Evolutionary conservation across 2,888 invertebrate genomes (phyloP).

Genomic region (Trissonchulus sp.): DNA sequence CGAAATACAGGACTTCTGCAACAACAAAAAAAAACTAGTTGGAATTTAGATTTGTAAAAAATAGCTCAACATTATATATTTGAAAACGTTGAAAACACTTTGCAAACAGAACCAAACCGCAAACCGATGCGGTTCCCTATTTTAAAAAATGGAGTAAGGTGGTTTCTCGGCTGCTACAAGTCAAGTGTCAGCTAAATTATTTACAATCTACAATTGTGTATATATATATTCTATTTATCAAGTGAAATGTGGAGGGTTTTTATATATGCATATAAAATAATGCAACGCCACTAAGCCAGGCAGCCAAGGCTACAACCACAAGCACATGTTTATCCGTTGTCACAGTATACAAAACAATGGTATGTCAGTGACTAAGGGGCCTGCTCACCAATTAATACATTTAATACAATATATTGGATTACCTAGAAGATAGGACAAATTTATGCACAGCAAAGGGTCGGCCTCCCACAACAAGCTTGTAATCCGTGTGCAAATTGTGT

Average conservation of each 20-base stretch:
- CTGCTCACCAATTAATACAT: no score
- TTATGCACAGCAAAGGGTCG: constrained; percentile 7
- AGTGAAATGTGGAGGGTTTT: no score
- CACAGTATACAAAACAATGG: no score
- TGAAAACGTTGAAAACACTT: not conserved
- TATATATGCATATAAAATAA: not conserved
- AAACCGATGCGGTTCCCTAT: not conserved
- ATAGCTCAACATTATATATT: not conserved
- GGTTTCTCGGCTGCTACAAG: no score
- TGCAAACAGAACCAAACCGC: not conserved
- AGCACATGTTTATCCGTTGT: no score
- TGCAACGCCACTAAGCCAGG: not conserved
- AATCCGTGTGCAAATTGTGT: constrained; percentile 21
- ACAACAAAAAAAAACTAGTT: constrained; percentile 5
- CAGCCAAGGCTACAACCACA: not conserved
- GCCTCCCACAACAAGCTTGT: constrained; percentile 21
- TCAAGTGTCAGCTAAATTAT: no score
- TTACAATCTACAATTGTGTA: no score
- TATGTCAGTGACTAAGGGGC: no score
- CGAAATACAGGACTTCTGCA: constrained; percentile 89
- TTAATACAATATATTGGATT: no score
- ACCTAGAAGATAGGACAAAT: constrained; percentile 5
- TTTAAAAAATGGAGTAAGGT: no score
- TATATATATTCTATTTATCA: no score
- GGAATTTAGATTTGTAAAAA: not conserved